A percentile compares a stretch with the other conserved stretches of the same genome.
Conservation (phyloP, 2,797 vertebrate species). For the Nannoperca australis region DNA sequence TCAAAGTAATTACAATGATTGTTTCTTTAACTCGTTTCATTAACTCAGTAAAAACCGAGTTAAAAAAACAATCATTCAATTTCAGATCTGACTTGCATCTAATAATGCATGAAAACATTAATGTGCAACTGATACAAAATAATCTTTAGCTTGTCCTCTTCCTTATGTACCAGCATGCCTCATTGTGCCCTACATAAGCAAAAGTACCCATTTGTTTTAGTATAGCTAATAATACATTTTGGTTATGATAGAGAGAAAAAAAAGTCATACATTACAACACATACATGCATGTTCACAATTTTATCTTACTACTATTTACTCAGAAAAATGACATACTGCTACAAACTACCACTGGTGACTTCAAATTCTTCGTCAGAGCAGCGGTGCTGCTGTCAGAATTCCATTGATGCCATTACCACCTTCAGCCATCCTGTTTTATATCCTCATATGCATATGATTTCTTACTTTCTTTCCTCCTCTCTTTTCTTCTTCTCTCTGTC, state of each 20-base stretch:
- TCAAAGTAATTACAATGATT: background rate
- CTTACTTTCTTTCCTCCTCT: slow-evolving; percentile 1
- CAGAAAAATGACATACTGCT: slow-evolving; percentile 26
- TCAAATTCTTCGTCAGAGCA: slow-evolving; percentile 23
- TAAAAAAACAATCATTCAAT: background rate
- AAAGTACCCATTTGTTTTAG: background rate
- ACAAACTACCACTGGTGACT: slow-evolving; percentile 5
- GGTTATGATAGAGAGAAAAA: background rate
- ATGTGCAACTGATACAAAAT: background rate
- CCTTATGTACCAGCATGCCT: background rate
- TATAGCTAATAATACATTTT: background rate
- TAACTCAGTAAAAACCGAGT: background rate
- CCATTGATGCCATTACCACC: slow-evolving; percentile 41
- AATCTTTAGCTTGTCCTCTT: background rate
- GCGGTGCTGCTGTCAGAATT: slow-evolving; percentile 42
- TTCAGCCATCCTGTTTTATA: slow-evolving; percentile 23
- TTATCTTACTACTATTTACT: background rate
- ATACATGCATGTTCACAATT: background rate
- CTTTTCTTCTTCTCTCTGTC: slow-evolving; percentile 7
- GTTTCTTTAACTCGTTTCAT: background rate
- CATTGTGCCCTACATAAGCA: background rate
- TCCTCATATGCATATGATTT: slow-evolving; percentile 18
- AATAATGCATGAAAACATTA: background rate
- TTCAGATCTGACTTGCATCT: background rate
- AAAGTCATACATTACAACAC: slow-evolving; percentile 10